Percentiles rank a stretch among this genome's conserved stretches.
Conservation (phyloP, 2,797 vertebrate species). For the Distichodus sexfasciatus region DNA sequence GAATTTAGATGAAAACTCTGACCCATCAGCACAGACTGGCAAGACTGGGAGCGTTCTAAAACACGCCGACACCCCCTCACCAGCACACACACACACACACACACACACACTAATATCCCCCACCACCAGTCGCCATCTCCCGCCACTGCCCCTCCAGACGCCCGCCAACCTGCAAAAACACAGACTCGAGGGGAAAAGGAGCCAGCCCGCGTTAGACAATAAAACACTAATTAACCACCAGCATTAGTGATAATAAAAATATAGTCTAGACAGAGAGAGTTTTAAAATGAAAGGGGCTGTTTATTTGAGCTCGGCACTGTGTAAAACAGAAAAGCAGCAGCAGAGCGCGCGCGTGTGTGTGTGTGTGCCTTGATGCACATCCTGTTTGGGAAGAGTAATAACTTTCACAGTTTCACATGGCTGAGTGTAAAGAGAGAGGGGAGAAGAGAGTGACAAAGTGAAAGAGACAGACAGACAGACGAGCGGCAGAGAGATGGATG, state of each 20-base stretch:
- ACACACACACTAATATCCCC: background rate
- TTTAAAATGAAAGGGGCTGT: conserved; percentile 21
- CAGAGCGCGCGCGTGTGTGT: too few species aligned
- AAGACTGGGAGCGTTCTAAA: too few species aligned
- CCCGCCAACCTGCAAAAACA: conserved; percentile 44
- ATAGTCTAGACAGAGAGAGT: conserved; percentile 42
- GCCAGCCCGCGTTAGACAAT: conserved; percentile 31
- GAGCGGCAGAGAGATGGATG: background rate
- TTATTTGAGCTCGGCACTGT: too few species aligned
- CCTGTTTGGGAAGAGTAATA: conserved; percentile 15
- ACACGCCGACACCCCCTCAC: too few species aligned
- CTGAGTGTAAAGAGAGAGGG: conserved; percentile 34
- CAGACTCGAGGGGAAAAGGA: conserved; percentile 19
- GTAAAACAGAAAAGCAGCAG: background rate
- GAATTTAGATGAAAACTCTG: too few species aligned
- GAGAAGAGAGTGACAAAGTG: background rate
- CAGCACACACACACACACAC: conserved; percentile 17
- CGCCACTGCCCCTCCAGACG: too few species aligned
- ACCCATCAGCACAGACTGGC: too few species aligned
- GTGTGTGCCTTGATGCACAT: conserved; percentile 16
- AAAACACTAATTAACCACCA: conserved; percentile 42
- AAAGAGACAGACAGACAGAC: background rate
- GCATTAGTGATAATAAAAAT: conserved; percentile 38
- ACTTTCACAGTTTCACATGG: conserved; percentile 22
- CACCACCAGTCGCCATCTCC: too few species aligned